A percentile compares a stretch with the other conserved stretches of the same genome.
These are phyloP conservation scores for Anolis sagrei DNA, from an alignment of 2,113 vertebrate genomes.

Conservation along the genomic window DNA sequence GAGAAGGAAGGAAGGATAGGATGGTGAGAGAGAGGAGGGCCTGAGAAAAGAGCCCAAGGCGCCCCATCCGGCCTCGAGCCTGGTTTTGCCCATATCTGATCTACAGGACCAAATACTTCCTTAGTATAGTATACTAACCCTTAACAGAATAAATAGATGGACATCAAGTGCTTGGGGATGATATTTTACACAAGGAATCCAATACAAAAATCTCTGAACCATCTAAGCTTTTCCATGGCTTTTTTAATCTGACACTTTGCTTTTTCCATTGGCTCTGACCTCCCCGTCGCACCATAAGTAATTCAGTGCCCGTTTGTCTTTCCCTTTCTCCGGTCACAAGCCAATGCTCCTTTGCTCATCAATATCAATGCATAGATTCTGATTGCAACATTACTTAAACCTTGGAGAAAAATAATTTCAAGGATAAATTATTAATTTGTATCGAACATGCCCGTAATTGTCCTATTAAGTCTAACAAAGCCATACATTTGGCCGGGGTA, in stretches of 20 bases:
- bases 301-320: neutral
- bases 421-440: constrained; percentile 47
- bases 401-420: constrained; percentile 48
- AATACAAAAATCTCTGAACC: neutral
- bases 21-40: no score
- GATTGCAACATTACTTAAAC: constrained; percentile 44
- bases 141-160: neutral
- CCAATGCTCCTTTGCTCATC: constrained; percentile 1
- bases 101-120: neutral
- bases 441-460: constrained; percentile 37
- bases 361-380: constrained; percentile 25
- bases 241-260: neutral
- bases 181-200: no score
- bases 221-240: neutral
- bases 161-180: neutral
- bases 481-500: constrained; percentile 36
- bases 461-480: constrained; percentile 46
- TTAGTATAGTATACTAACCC: neutral
- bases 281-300: neutral
- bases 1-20: no score
- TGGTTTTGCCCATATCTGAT: no score
- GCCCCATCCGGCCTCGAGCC: no score
- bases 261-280: neutral
- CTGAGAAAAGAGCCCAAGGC: no score
- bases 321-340: neutral